Base-by-base conservation (phyloP, 2,113 vertebrate genomes). In the Ceyx cyanopectus region DNA sequence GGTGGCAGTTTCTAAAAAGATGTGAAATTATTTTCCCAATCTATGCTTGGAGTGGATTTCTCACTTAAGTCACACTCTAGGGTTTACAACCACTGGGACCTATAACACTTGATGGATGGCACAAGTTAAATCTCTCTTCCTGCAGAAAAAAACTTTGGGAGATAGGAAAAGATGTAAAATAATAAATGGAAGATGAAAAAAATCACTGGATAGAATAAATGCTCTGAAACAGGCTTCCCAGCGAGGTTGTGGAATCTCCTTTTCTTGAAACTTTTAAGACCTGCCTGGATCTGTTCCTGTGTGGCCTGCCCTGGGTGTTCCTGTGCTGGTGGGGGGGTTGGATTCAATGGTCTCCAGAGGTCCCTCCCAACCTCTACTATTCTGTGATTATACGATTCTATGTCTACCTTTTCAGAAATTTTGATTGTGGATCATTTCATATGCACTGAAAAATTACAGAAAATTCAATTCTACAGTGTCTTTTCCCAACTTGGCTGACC, bases 21-120 rank as follows among this genome's bases (percentile, higher is more conserved):
- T 94, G 92, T 10, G 3, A 45, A 74, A 63, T 68, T 81, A 82
- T 94, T 94, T 90, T 91, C 29, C 51, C 34, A 85, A 32, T 7
- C 91, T 87, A 74, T 63, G 6, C 48, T 92, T 87, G 74, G 46
- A 48, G 57, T 92, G 34, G 56, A 76, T 94, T 68, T 81, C 67
- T 40, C 43, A 93, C 37, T 68, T 51, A 90, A 92, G 51, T 73
- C 58, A 67, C 76, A 53, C 50, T 87, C 63, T 32, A 32, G 56
- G 60, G 40, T 76, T 91, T 90, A 87, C 75, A 87, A 54, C 32
- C 77, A 54, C 81, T 60, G 90, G 92, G 90, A 53, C 26, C 10
- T 61, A 69, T 45, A 96, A 81, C 48, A 40, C 34, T 67, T 75
- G 43, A 83, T 37, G 14, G 48, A 66, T 34, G 17, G 48, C 87